Evolutionary conservation across 1,140 invertebrate genomes (phyloP).

Genomic region (Cotesia vestalis): DNA sequence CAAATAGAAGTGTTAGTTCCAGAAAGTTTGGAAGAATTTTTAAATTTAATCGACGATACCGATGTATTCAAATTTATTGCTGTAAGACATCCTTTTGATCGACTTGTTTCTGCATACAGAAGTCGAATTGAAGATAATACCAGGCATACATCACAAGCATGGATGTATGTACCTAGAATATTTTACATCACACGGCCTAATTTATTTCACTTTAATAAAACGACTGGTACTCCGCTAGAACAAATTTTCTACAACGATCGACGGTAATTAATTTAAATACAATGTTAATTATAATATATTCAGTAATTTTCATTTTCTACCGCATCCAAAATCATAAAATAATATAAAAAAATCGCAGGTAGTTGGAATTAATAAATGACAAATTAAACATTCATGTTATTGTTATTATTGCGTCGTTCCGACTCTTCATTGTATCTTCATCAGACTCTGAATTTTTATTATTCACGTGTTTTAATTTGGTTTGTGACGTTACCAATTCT

Average conservation of each 20-base stretch:
- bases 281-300: neutral
- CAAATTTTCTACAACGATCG: slow-evolving; percentile 54
- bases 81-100: slow-evolving; percentile 67
- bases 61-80: slow-evolving; percentile 61
- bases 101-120: slow-evolving; percentile 66
- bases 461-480: too few relatives aligned
- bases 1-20: slow-evolving; percentile 53
- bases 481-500: too few relatives aligned
- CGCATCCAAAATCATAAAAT: too few relatives aligned
- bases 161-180: slow-evolving; percentile 59
- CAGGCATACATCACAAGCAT: slow-evolving; percentile 59
- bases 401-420: too few relatives aligned
- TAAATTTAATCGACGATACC: slow-evolving; percentile 43
- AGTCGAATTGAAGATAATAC: slow-evolving; percentile 65
- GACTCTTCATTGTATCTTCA: too few relatives aligned
- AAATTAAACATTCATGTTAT: too few relatives aligned
- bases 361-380: too few relatives aligned
- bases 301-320: too few relatives aligned
- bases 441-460: too few relatives aligned
- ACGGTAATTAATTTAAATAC: slow-evolving; percentile 46
- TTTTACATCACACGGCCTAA: slow-evolving; percentile 57
- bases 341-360: neutral
- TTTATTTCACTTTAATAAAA: slow-evolving; percentile 52
- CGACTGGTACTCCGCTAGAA: slow-evolving; percentile 45
- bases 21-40: slow-evolving; percentile 43